Percentiles rank a stretch among this genome's conserved stretches.
These are phyloP conservation scores for Bettongia penicillata DNA, from an alignment of 2,113 vertebrate genomes.

Conservation along the genomic window DNA sequence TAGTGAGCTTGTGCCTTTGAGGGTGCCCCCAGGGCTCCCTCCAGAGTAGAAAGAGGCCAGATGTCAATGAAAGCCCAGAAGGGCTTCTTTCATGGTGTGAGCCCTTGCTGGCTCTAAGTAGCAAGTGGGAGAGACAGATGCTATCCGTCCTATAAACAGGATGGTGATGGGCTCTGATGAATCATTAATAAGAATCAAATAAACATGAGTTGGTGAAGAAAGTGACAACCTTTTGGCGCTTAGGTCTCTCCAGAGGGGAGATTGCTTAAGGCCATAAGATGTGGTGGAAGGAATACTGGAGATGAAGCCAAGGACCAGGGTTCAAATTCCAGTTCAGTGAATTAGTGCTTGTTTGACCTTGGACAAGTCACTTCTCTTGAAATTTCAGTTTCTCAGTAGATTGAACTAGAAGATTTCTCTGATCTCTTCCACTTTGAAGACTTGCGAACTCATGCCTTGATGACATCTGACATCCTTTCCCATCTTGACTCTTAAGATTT, in stretches of 20 bases:
- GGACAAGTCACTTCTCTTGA: not conserved
- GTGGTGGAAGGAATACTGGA: not conserved
- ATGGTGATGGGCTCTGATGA: not conserved
- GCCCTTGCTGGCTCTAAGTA: not conserved
- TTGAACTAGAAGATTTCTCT: not conserved
- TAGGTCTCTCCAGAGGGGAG: not conserved
- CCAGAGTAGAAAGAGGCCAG: not conserved
- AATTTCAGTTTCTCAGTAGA: not conserved
- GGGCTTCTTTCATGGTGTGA: not conserved
- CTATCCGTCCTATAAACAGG: constrained; percentile 47
- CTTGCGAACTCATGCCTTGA: not conserved
- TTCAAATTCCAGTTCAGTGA: not conserved
- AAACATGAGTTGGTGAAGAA: constrained; percentile 29
- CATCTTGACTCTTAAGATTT: not conserved
- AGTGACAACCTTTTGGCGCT: not conserved
- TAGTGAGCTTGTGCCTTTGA: not conserved
- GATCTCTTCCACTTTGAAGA: constrained; percentile 19
- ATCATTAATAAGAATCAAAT: constrained; percentile 17
- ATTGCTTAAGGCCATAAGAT: not conserved
- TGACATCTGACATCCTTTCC: not conserved
- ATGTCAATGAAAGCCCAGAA: not conserved
- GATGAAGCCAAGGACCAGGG: not conserved
- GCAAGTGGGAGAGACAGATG: not conserved
- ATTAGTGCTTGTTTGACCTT: not conserved
- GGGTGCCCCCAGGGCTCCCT: not conserved